These are phyloP conservation scores for Psilopogon haemacephalus DNA, from an alignment of 2,113 vertebrate species.

Conservation along the genomic window DNA sequence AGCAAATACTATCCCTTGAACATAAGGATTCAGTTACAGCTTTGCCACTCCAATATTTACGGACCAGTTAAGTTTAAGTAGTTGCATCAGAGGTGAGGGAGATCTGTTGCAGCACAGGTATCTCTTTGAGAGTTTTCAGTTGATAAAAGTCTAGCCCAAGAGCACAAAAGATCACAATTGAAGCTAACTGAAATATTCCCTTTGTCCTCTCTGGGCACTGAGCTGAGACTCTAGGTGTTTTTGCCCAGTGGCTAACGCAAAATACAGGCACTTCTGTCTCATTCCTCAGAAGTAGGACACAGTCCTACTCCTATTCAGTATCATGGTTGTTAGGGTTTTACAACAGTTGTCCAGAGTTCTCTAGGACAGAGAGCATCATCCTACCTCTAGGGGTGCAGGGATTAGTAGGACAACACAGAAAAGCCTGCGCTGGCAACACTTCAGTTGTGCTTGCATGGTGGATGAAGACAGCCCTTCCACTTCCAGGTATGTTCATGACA, in stretches of 20 bases:
- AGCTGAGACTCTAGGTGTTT: not conserved
- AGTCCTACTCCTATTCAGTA: not conserved
- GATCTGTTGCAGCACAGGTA: not conserved
- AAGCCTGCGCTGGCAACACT: not conserved
- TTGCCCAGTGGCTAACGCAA: not conserved
- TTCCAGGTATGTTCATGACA: not conserved
- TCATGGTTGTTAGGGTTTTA: no score
- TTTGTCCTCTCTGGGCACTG: not conserved
- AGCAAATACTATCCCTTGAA: not conserved
- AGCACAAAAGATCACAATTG: not conserved
- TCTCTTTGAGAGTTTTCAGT: not conserved
- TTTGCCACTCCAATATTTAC: not conserved
- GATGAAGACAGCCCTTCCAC: not conserved
- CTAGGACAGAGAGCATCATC: not conserved
- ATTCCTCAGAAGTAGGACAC: not conserved
- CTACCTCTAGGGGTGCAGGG: not conserved
- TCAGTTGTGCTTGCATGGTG: not conserved
- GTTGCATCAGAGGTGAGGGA: not conserved
- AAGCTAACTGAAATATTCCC: not conserved
- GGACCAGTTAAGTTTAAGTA: not conserved
- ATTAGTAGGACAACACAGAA: not conserved
- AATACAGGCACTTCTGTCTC: not conserved
- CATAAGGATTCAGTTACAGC: not conserved
- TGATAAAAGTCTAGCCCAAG: not conserved
- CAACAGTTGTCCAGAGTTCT: not conserved